A percentile compares a stretch with the other conserved stretches of the same genome.
Conservation (phyloP, 2,888 invertebrate genomes). For the Merodon equestris region DNA sequence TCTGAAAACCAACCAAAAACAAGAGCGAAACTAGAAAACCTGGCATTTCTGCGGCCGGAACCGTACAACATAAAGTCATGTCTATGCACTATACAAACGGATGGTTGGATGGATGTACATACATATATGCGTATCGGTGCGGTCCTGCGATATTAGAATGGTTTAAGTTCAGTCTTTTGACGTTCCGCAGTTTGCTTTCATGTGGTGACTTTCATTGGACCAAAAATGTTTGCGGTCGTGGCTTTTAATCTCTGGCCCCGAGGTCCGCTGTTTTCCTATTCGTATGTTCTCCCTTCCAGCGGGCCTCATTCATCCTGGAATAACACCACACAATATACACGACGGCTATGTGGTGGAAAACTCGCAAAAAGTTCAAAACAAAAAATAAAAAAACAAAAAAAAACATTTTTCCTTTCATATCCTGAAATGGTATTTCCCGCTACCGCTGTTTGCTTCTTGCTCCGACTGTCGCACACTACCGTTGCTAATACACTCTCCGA, state of each 20-base stretch:
- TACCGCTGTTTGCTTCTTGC: constrained; percentile 35
- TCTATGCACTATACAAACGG: background rate
- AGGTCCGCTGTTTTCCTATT: constrained; percentile 37
- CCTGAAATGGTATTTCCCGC: constrained; percentile 59
- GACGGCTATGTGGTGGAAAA: constrained; percentile 44
- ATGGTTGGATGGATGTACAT: no score
- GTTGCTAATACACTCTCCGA: constrained; percentile 51
- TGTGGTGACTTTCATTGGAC: constrained; percentile 71
- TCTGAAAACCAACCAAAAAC: constrained; percentile 43
- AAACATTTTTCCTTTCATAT: constrained; percentile 51
- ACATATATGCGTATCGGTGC: no score
- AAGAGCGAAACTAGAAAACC: constrained; percentile 66
- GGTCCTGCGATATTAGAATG: constrained; percentile 60
- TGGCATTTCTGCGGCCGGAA: constrained; percentile 61
- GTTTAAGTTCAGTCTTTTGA: constrained; percentile 62
- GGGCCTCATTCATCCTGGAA: background rate
- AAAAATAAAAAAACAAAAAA: constrained; percentile 22
- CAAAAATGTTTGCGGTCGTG: constrained; percentile 71
- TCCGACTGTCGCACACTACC: constrained; percentile 23
- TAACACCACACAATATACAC: constrained; percentile 29
- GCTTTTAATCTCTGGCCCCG: constrained; percentile 71
- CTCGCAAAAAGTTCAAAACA: no score
- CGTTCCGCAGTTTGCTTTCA: constrained; percentile 65
- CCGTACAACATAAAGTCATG: constrained; percentile 16
- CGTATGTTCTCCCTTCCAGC: background rate